These are phyloP conservation scores for Agrypnia vestita DNA, from an alignment of 1,140 invertebrate genomes.

Conservation along the genomic window DNA sequence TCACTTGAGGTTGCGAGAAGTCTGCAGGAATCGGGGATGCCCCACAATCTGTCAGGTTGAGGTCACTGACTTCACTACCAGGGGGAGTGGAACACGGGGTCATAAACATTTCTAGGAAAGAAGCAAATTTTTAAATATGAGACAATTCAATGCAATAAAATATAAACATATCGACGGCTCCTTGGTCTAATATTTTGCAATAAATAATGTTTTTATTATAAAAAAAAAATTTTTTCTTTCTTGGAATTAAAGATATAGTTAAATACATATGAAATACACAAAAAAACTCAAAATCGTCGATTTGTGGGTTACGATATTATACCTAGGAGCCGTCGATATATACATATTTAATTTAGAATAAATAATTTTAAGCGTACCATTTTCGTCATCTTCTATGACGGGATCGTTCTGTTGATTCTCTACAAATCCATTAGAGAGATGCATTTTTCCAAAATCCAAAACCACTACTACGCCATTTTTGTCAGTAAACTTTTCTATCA, in stretches of 20 bases:
- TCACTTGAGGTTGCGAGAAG: conserved; percentile 61
- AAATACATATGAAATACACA: too few species aligned
- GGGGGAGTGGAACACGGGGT: conserved; percentile 95
- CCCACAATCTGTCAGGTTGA: conserved; percentile 66
- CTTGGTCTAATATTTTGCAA: too few species aligned
- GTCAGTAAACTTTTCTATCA: conserved; percentile 88
- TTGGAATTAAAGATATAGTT: too few species aligned
- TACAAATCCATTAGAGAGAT: conserved; percentile 78
- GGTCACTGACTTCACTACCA: conserved; percentile 77
- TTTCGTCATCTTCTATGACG: conserved; percentile 65
- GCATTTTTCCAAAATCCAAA: conserved; percentile 88
- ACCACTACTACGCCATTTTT: conserved; percentile 86
- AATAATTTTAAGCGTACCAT: conserved; percentile 49
- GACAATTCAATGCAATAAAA: neutral
- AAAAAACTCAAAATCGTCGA: neutral
- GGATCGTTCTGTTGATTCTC: conserved; percentile 61
- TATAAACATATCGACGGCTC: too few species aligned
- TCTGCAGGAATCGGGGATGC: conserved; percentile 64
- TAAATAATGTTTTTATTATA: too few species aligned
- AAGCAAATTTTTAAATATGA: neutral
- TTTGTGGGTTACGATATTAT: too few species aligned
- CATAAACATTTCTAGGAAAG: conserved; percentile 80
- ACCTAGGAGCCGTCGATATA: too few species aligned
- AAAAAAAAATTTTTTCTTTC: too few species aligned
- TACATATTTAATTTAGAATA: conserved; percentile 17